phyloP scores from a whole-genome alignment of 2,888 invertebrate genomes.

The Pardosa pseudoannulata region DNA sequence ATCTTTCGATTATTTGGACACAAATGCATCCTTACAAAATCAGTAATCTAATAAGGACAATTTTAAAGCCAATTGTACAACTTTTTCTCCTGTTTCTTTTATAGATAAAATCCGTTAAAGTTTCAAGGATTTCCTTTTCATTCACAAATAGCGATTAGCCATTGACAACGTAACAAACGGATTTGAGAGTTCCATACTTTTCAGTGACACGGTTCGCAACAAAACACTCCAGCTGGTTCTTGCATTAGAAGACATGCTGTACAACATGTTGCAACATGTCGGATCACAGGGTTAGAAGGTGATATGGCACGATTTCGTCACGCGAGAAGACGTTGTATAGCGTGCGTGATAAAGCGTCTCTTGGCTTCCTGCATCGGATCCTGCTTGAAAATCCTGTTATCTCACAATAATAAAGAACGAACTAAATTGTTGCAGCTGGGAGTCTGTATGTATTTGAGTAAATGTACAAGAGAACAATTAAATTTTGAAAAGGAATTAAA shows the following conservation, averaged over 20 bases:
- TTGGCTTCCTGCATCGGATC: conserved; percentile 41
- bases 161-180: neutral
- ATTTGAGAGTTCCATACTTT: neutral
- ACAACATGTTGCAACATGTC: neutral
- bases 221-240: neutral
- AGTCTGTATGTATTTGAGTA: neutral
- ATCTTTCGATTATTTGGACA: no score
- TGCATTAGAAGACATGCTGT: neutral
- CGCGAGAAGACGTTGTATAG: conserved; percentile 6
- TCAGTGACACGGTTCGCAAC: neutral
- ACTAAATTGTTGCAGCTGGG: conserved; percentile 1
- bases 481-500: neutral
- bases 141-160: neutral
- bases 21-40: no score
- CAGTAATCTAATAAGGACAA: no score
- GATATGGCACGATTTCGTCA: neutral
- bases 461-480: neutral
- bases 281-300: neutral
- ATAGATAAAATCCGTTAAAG: no score
- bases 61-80: no score
- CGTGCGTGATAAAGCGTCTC: neutral
- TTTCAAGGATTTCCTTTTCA: neutral
- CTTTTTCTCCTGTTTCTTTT: no score
- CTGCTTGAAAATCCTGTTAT: conserved; percentile 58
- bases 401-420: conserved; percentile 8